Evolutionary conservation across 2,888 invertebrate species (phyloP).

Genomic region (Ormyrus labotus): DNA sequence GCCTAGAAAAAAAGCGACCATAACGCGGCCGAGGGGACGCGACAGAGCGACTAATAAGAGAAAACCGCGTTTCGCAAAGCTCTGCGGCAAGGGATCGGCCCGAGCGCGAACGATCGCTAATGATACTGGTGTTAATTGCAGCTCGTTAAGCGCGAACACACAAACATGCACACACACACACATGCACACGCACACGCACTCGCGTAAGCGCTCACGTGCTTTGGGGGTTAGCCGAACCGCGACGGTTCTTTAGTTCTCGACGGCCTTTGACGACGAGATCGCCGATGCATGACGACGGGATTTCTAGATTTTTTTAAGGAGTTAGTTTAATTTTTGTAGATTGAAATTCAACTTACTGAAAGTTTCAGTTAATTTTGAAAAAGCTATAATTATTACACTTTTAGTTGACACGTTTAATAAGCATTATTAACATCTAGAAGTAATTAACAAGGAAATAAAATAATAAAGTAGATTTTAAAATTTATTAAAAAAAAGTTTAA

Average conservation of each 20-base stretch:
- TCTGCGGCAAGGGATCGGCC: neutral
- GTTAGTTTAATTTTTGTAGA: neutral
- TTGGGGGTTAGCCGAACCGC: too few species aligned
- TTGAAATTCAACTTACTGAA: neutral
- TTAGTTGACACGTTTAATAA: neutral
- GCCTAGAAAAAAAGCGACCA: too few species aligned
- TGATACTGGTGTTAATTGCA: slow-evolving; percentile 60
- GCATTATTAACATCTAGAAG: neutral
- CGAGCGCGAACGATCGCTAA: slow-evolving; percentile 54
- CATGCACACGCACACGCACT: too few species aligned
- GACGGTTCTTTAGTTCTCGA: too few species aligned
- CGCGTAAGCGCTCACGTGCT: too few species aligned
- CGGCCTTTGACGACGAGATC: too few species aligned
- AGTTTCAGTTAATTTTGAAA: neutral
- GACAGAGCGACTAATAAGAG: too few species aligned
- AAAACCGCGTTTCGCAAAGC: too few species aligned
- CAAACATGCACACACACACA: neutral
- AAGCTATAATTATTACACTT: neutral
- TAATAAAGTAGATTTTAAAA: neutral
- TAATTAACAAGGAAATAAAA: neutral
- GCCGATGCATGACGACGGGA: neutral
- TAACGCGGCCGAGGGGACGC: too few species aligned
- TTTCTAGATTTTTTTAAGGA: neutral
- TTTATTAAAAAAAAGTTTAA: slow-evolving; percentile 5
- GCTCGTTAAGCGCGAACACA: slow-evolving; percentile 58